These are phyloP conservation scores for Leistus spinibarbis DNA, from an alignment of 2,888 invertebrate species.

Conservation along the genomic window DNA sequence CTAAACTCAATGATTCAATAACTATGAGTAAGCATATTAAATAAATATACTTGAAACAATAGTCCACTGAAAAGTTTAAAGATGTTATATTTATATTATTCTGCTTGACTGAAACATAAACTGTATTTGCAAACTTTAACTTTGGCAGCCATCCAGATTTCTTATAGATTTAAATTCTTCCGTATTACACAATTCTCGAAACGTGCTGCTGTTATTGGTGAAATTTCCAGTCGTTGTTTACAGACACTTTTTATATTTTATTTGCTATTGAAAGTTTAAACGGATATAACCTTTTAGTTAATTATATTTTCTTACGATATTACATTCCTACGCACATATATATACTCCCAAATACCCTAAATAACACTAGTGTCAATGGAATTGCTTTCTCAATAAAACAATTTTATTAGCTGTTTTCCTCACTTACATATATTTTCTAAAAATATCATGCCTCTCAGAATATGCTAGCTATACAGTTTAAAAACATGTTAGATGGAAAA, in stretches of 20 bases:
- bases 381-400: too few species aligned
- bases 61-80: too few species aligned
- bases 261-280: neutral
- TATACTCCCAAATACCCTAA: neutral
- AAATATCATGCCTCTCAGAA: too few species aligned
- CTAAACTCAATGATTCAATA: too few species aligned
- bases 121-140: slow-evolving; percentile 12
- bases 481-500: too few species aligned
- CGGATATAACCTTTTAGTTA: neutral
- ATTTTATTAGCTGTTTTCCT: too few species aligned
- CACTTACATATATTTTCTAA: too few species aligned
- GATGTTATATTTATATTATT: neutral
- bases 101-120: neutral
- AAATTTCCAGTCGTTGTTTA: neutral
- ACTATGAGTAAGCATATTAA: neutral
- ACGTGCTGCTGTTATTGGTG: slow-evolving; percentile 2
- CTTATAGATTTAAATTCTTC: slow-evolving; percentile 30
- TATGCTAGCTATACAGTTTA: too few species aligned
- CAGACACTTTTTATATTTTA: neutral
- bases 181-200: slow-evolving; percentile 19
- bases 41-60: neutral
- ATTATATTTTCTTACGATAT: neutral
- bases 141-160: slow-evolving; percentile 32
- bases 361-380: too few species aligned
- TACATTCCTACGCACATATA: neutral